A percentile compares a stretch with the other conserved stretches of the same genome.
Conservation (phyloP, 2,113 vertebrate species). For the Gulo gulo region DNA sequence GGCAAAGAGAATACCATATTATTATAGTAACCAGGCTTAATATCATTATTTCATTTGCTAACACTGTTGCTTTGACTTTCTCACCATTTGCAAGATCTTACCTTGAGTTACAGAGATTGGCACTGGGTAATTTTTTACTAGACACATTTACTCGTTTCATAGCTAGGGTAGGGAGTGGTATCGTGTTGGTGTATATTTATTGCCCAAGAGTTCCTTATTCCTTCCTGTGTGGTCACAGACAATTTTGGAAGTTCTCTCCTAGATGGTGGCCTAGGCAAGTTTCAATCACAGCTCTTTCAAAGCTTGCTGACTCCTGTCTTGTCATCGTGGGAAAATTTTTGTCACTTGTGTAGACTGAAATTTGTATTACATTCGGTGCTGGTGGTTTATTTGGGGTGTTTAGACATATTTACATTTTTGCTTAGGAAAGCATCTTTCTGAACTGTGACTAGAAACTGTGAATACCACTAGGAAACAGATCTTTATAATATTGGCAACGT, state of each 20-base stretch:
- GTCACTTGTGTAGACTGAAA: neutral
- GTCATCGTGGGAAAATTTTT: neutral
- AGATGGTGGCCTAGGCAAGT: neutral
- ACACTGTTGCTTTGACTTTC: neutral
- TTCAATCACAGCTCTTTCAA: neutral
- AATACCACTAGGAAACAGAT: slow-evolving; percentile 45
- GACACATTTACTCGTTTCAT: neutral
- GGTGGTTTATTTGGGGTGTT: neutral
- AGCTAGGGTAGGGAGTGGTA: neutral
- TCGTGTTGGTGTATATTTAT: neutral
- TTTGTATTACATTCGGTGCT: neutral
- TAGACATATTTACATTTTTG: slow-evolving; percentile 51
- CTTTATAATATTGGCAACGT: slow-evolving; percentile 35
- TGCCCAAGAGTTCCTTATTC: neutral
- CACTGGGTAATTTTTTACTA: too few species aligned
- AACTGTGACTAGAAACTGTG: slow-evolving; percentile 51
- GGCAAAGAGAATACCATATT: neutral
- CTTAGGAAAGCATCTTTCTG: slow-evolving; percentile 43
- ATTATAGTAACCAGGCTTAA: neutral
- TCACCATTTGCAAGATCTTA: neutral
- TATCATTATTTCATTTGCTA: neutral
- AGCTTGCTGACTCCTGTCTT: neutral
- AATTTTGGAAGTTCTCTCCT: neutral
- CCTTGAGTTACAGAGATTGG: too few species aligned
- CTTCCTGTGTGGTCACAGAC: neutral